Conservation (phyloP, 2,797 vertebrate genomes). For the Notolepis coatsorum region DNA sequence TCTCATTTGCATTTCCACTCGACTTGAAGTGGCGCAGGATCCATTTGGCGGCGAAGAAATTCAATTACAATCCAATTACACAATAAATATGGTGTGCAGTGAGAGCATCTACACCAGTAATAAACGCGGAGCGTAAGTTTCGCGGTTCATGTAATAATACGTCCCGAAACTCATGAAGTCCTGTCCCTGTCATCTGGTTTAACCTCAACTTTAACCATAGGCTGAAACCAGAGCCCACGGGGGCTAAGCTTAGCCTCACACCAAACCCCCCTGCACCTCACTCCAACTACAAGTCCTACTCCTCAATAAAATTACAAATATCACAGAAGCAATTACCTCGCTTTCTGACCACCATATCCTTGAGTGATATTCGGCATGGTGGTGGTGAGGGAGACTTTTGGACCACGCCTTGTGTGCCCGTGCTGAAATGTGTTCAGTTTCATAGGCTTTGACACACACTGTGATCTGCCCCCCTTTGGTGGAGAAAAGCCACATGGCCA, state of each 20-base stretch:
- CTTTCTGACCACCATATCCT: constrained; percentile 53
- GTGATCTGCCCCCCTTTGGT: constrained; percentile 21
- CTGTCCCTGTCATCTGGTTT: constrained; percentile 73
- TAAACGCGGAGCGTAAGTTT: constrained; percentile 78
- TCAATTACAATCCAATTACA: constrained; percentile 81
- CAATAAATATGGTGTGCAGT: constrained; percentile 75
- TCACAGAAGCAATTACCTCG: constrained; percentile 65
- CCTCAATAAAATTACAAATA: constrained; percentile 73
- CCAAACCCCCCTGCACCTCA: constrained; percentile 61
- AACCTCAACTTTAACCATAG: constrained; percentile 76
- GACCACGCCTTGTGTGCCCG: constrained; percentile 29
- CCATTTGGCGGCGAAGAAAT: constrained; percentile 68
- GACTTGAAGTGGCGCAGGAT: constrained; percentile 63
- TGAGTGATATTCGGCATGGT: constrained; percentile 49
- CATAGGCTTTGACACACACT: constrained; percentile 32
- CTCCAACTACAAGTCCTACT: constrained; percentile 68
- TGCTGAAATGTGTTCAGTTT: constrained; percentile 47
- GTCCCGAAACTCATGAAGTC: constrained; percentile 76
- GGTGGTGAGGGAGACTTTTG: constrained; percentile 42
- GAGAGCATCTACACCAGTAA: constrained; percentile 63
- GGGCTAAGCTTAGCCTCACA: constrained; percentile 45
- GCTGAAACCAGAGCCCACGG: constrained; percentile 63
- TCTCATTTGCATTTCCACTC: constrained; percentile 58
- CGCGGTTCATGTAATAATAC: constrained; percentile 79
- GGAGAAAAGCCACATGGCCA: constrained; percentile 13